phyloP scores from a whole-genome alignment of 1,140 invertebrate genomes.

The Drosophila pectinifera region DNA sequence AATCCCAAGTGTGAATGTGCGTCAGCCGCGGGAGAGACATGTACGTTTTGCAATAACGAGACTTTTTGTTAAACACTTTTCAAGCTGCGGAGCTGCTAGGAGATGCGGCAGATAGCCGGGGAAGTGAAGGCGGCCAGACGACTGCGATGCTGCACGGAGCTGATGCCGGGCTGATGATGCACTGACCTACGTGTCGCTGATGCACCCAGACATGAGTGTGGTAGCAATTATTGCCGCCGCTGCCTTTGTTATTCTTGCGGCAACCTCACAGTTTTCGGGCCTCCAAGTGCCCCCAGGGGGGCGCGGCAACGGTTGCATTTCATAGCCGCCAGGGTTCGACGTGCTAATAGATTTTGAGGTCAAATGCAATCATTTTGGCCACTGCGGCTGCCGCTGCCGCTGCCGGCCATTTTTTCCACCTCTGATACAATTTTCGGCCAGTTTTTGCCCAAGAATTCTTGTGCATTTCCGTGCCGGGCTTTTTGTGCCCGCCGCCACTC shows the following conservation, averaged over 20 bases:
- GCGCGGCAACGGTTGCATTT: conserved; percentile 68
- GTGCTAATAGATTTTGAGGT: conserved; percentile 84
- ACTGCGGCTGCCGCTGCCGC: conserved; percentile 19
- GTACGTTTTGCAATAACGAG: conserved; percentile 72
- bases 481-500: conserved; percentile 60
- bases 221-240: conserved; percentile 45
- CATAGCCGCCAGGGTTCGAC: conserved; percentile 79
- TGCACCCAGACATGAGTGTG: conserved; percentile 70
- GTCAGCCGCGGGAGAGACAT: conserved; percentile 41
- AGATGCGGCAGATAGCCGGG: conserved; percentile 61
- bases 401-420: conserved; percentile 32
- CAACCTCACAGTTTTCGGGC: conserved; percentile 74
- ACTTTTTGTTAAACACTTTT: conserved; percentile 48
- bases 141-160: conserved; percentile 37
- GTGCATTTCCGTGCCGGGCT: conserved; percentile 72
- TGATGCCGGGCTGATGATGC: conserved; percentile 61
- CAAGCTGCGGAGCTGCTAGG: conserved; percentile 12
- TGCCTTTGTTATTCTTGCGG: conserved; percentile 40
- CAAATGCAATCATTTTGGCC: conserved; percentile 68
- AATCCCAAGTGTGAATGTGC: conserved; percentile 67
- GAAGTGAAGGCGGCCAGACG: conserved; percentile 38
- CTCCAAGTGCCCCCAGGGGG: conserved; percentile 43
- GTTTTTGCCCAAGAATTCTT: conserved; percentile 76
- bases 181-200: conserved; percentile 78
- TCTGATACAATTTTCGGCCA: conserved; percentile 73